Evolutionary conservation across 2,888 invertebrate genomes (phyloP), one percentile per base, ranked within the genome.

Genomic region (Stegophylla sp.): DNA sequence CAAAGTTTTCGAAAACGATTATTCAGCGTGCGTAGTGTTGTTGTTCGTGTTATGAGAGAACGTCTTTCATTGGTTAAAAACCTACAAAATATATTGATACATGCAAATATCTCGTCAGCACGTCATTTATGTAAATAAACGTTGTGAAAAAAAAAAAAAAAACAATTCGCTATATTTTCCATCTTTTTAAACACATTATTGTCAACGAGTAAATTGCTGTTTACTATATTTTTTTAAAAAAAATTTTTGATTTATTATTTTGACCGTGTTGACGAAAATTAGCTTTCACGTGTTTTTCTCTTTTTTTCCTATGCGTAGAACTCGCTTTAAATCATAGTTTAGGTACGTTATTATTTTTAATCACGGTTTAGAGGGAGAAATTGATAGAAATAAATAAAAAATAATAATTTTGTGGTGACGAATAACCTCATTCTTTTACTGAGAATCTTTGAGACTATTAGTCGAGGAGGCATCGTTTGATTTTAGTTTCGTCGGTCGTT

Each of bases 391-490:
- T 0, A 61, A 28, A 15, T 26, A 45, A 13, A 61, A 61, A 45
- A 74, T 61, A 74, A 48, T 48, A 61, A 12, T 12, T 13, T 12
- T 23, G 61, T 48, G 43, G 43, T 28, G n/a, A 23, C n/a, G 59
- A 53, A 66, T 53, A 53, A 64, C 75, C 64, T 53, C 51, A 53
- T 64, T 64, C n/a, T 64, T n/a, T n/a, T n/a, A n/a, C 13, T 51
- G 15, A 41, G 23, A 43, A 17, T 59, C 3, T 48, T 48, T 51
- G 64, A 3, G 4, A 7, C 34, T 7, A 23, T 53, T 53, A 64
- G 41, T 64, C 41, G 17, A 41, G 75, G 17, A 41, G 75, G 64
- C 64, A 75, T 53, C 75, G 28, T 64, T 48, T 75, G 34, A 34
- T 51, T 41, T 75, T 64, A 41, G 41, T 66, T 26, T 66, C 12